Evolutionary conservation across 2,888 invertebrate genomes (phyloP), one percentile per base, ranked within the genome.

Genomic region (Plagodis pulveraria): DNA sequence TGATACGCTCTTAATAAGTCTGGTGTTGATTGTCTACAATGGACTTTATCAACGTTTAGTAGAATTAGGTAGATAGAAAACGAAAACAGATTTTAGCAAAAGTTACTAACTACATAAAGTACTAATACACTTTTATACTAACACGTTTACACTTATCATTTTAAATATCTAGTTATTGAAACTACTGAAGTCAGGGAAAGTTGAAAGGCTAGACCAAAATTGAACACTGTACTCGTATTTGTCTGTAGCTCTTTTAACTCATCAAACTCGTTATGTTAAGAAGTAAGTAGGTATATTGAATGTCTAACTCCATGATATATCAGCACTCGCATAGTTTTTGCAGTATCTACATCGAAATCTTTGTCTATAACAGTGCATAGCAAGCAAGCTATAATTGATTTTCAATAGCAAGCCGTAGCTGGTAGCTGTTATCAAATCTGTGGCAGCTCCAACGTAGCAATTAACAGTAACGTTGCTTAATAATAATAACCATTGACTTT

Each of bases 311-410:
- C 50, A 35, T 35, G 41, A 32, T 45, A 44, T 44, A 33, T 43
- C 10, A 42, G 35, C 42, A 34, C 34, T 52, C 36, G 8, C 42
- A 36, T 34, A 47, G 22, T 22, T 22, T 47, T 34, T 38, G 9
- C 38, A 45, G 41, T 34, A 58, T 58, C 44, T 44, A 22, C 54
- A 35, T 53, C 22, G 45, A 46, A 50, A 46, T 53, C 45, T 50
- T 58, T 45, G 22, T 22, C 2, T 4, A 46, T 64, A 60, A 45
- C 58, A 49, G 22, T 22, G 22, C 22, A 46, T 64, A 60, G 48
- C 58, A 49, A 45, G 56, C 47, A 58, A 52, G 49, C 12, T 44
- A 35, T 5, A 49, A 61, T 62, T 62, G 59, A 60, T 62, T 64
- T 56, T 62, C 59, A 58, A 66, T 58, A 57, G 36, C 10, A 36